A percentile compares a stretch with the other conserved stretches of the same genome.
Conservation (phyloP, 2,888 invertebrate genomes). For the Cyaniris semiargus region DNA sequence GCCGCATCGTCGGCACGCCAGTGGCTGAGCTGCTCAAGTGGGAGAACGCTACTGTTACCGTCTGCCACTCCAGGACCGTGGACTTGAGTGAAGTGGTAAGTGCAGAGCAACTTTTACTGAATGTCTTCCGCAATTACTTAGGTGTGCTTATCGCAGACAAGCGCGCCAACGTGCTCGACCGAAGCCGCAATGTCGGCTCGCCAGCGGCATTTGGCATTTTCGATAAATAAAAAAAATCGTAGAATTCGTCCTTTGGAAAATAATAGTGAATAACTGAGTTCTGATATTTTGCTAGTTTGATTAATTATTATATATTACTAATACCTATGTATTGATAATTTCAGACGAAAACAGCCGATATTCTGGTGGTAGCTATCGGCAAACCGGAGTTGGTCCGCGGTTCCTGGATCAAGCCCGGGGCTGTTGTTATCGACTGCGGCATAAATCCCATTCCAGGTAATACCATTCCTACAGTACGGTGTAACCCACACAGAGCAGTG, state of each 20-base stretch:
- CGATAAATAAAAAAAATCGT: too few species aligned
- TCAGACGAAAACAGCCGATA: slow-evolving; percentile 90
- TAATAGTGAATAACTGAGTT: background rate
- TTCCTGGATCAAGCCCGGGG: slow-evolving; percentile 98
- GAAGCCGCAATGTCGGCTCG: background rate
- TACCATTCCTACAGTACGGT: background rate
- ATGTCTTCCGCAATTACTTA: background rate
- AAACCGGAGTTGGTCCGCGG: slow-evolving; percentile 93
- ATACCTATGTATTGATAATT: slow-evolving; percentile 20
- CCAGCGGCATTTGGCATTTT: background rate
- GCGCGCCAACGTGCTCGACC: background rate
- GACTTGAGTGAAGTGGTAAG: slow-evolving; percentile 87
- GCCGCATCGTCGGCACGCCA: slow-evolving; percentile 98
- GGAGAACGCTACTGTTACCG: slow-evolving; percentile 97
- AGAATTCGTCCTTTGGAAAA: background rate
- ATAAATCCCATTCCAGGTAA: slow-evolving; percentile 94
- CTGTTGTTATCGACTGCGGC: slow-evolving; percentile 99
- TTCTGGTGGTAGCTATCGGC: slow-evolving; percentile 98
- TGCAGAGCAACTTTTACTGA: slow-evolving; percentile 33
- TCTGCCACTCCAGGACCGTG: slow-evolving; percentile 97
- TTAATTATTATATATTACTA: background rate
- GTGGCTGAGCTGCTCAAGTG: slow-evolving; percentile 96
- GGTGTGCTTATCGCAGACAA: background rate
- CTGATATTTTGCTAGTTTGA: background rate
- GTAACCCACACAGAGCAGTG: too few species aligned